Evolutionary conservation across 2,888 invertebrate genomes (phyloP), one percentile per base, ranked within the genome.

Genomic region (Drosophila nigritarsus): DNA sequence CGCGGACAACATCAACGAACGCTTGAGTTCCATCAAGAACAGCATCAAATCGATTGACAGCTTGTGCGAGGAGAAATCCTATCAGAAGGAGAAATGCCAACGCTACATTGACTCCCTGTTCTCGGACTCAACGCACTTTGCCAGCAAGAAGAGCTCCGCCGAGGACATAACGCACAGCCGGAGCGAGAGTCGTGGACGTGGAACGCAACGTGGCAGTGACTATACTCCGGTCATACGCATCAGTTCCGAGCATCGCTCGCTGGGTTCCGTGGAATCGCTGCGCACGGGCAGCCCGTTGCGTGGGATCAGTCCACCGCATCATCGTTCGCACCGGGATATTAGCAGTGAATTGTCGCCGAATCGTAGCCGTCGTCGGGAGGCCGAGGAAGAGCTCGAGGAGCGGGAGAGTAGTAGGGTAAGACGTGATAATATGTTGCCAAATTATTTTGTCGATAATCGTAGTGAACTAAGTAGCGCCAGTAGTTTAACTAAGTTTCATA

Each of bases 31-130:
- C 30, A 93, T 93, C 40, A 92, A 93, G 75, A 92, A 92, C 74
- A 92, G 93, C 40, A 93, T 93, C 60, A 93, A 93, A 73, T 93
- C 93, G 15, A 93, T 93, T 60, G 93, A 93, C 78, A 91, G 87
- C 1, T 81, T 93, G 40, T 93, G 93, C 75, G 92, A 92, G 70
- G 92, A 93, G 73, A 92, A 91, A 61, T 87, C 91, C 27, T 92
- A 90, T 79, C 88, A 89, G 65, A 92, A 90, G 82, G 92, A 89
- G 71, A 92, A 91, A 69, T 92, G 92, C 64, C 92, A 93, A 69
- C 91, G 91, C 11, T 93, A 93, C 55, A 92, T 93, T 27, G 92
- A 93, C 65, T 91, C 93, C 0, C 86, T 93, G 18, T 93, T 92
- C 65, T 75, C 89, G 18, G 90, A 91, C 54, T 92, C 91, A 3